Evolutionary conservation across 1,140 invertebrate genomes (phyloP).

Genomic region (Hestina assimilis): DNA sequence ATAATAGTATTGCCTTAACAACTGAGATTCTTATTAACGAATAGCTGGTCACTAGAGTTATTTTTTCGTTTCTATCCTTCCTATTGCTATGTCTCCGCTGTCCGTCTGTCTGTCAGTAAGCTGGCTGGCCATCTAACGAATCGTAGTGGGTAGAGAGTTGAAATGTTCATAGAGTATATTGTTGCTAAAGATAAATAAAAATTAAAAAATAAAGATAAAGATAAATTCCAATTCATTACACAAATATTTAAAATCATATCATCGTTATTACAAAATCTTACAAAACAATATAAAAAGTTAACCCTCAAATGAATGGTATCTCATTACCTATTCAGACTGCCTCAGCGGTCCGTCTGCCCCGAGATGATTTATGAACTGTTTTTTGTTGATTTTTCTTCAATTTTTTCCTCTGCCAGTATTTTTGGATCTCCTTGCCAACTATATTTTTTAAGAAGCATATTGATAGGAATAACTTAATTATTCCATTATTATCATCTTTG

Average conservation of each 20-base stretch:
- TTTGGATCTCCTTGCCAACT: slow-evolving; percentile 41
- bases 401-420: slow-evolving; percentile 42
- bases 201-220: too few relatives aligned
- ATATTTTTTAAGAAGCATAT: slow-evolving; percentile 46
- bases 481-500: too few relatives aligned
- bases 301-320: slow-evolving; percentile 49
- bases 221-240: not conserved
- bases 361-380: slow-evolving; percentile 55
- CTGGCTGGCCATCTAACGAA: too few relatives aligned
- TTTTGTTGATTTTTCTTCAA: slow-evolving; percentile 47
- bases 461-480: slow-evolving; percentile 28
- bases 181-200: too few relatives aligned
- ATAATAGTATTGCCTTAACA: slow-evolving; percentile 6
- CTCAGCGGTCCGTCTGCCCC: slow-evolving; percentile 47
- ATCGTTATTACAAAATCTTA: slow-evolving; percentile 9
- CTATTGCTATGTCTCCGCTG: too few relatives aligned
- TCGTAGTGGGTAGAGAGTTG: too few relatives aligned
- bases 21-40: not conserved
- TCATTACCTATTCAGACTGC: slow-evolving; percentile 53
- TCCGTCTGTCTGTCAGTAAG: too few relatives aligned
- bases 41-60: not conserved
- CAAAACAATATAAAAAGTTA: slow-evolving; percentile 27
- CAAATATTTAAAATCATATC: not conserved
- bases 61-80: too few relatives aligned
- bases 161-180: too few relatives aligned